Percentiles rank a stretch among this genome's conserved stretches.
Evolutionary conservation across 2,888 invertebrate species (phyloP).

Genomic region (Amphiduros pacificus): DNA sequence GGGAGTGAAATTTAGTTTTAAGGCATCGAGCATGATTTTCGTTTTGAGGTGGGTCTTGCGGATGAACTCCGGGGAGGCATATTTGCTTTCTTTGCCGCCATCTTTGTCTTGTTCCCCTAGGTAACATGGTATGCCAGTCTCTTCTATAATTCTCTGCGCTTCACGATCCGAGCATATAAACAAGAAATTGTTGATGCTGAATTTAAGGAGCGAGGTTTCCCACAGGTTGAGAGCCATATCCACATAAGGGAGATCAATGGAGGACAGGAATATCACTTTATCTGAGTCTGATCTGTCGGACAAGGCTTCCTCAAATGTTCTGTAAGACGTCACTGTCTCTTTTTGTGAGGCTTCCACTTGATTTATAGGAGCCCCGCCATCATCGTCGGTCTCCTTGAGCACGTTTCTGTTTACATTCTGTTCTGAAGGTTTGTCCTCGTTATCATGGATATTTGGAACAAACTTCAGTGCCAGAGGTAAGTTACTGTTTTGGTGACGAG

Average conservation of each 20-base stretch:
- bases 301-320: too few species aligned
- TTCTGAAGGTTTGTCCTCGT: too few species aligned
- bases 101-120: constrained; percentile 3
- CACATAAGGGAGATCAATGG: constrained; percentile 14
- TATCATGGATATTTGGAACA: too few species aligned
- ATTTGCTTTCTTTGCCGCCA: constrained; percentile 17
- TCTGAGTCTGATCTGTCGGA: constrained; percentile 6
- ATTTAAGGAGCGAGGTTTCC: constrained; percentile 12
- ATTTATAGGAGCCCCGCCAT: too few species aligned
- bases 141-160: neutral
- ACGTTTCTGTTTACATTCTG: too few species aligned
- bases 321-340: too few species aligned
- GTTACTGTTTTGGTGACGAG: too few species aligned
- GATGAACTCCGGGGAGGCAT: constrained; percentile 21
- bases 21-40: constrained; percentile 23
- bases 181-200: constrained; percentile 21
- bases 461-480: too few species aligned
- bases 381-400: too few species aligned
- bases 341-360: too few species aligned
- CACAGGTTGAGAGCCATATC: constrained; percentile 23
- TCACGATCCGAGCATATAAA: constrained; percentile 20
- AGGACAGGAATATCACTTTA: constrained; percentile 9
- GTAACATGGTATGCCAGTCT: neutral
- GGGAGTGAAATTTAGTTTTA: constrained; percentile 20
- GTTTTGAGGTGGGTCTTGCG: constrained; percentile 32